Base-by-base conservation (phyloP, 2,113 vertebrate genomes). In the Lichenostomus cassidix region DNA sequence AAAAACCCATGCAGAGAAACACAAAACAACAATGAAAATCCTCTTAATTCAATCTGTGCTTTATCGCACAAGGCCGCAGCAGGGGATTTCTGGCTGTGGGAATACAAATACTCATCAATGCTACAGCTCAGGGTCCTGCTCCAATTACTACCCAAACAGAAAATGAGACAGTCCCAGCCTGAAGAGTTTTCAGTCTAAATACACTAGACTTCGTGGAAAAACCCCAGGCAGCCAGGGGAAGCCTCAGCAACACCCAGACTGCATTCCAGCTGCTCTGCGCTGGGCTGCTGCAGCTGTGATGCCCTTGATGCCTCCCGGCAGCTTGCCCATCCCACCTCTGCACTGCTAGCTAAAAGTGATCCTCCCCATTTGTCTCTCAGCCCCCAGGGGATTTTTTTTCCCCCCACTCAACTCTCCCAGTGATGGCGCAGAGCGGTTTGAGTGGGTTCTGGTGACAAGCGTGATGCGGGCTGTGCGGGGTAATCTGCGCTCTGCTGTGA, bases 31-130 rank as follows among this genome's bases (percentile, higher is more conserved):
- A 92, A 58, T 50, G 60, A 81, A 92, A 97, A 94, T 79, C 91
- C 91, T 90, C 92, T 95, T 90, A 96, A 95, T 87, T 92, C 91
- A 92, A 83, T 81, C 89, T 74, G 62, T n/a, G 55, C 85, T 88
- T 73, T 92, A 94, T 73, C 50, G 0, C 86, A 86, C 68, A 88
- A 70, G 86, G 64, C 89, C 76, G 1, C 92, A 92, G 94, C 91
- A 47, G 91, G 95, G 80, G 80, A 89, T 88, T 67, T 94, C 63
- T 86, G 47, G 86, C 94, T 90, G 80, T 37, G 44, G 91, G 80
- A 94, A 92, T 47, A 94, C 87, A 95, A 91, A 90, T 62, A 90
- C 79, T 77, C 69, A 67, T 86, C 50, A 4, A 59, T 47, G 80
- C 47, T 83, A 80, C 62, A 77, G 79, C 86, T 87, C 89, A 55